Base-by-base conservation (phyloP, 1,140 invertebrate species). In the Temnothorax nylanderi region DNA sequence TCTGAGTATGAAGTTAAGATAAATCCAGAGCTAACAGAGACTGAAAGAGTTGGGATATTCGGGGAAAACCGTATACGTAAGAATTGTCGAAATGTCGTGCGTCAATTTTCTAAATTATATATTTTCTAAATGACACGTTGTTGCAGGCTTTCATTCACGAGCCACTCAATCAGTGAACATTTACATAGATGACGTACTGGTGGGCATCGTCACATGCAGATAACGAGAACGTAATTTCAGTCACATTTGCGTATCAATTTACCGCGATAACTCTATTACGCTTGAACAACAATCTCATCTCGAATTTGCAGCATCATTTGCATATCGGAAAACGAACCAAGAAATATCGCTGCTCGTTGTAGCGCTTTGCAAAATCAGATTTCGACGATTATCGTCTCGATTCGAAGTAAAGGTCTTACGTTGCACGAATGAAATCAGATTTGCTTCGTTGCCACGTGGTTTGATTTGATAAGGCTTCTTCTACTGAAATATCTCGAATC, bases 171-270 rank as follows among this genome's bases (percentile, higher is more conserved):
- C 16, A 56, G 16, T n/a, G 26, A 2, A 34, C 58, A 51, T 44
- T 65, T 78, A 64, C 32, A 41, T 65, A 64, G 34, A 78, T 47
- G 37, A 37, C 76, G 44, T 6, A 11, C 26, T 47, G 41, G 26
- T 62, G 56, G 2, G 7, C 3, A n/a, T 0, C 10, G 32, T 49
- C 58, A 26, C 26, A 47, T 49, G 18, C 76, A 10, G 44, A 49
- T 34, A 78, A 78, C 16, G 60, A 76, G 37, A 6, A 37, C 18
- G 34, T 71, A 60, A 71, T 81, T 69, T 16, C 16, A 69, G 56
- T 65, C 26, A n/a, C 34, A 41, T 81, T 81, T 41, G 49, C n/a
- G 64, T 37, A 56, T 41, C 60, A 69, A 81, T 69, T 81, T 80
- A 34, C n/a, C n/a, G 47, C 34, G 34, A 69, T 26, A 54, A 18